Conservation (phyloP, 2,113 vertebrate species). For the Pseudonaja textilis region DNA sequence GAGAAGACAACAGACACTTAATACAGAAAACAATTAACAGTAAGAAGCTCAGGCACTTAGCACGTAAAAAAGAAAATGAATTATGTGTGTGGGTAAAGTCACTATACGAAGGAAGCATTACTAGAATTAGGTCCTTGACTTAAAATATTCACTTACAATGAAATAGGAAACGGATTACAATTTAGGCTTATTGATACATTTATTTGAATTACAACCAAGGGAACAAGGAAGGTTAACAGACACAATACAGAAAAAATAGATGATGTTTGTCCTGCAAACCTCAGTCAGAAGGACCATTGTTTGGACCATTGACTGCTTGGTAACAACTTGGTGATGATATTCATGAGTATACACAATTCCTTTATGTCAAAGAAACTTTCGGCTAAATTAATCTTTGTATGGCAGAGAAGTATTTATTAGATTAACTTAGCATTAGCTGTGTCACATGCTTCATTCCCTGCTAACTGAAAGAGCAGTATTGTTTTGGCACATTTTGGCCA, state of each 20-base stretch:
- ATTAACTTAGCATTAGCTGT: neutral
- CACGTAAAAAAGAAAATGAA: neutral
- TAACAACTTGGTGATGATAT: neutral
- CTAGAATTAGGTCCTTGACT: neutral
- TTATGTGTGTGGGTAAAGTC: neutral
- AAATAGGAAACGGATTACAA: neutral
- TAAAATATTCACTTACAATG: neutral
- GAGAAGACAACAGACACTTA: neutral
- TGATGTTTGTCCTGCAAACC: neutral
- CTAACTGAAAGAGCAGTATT: neutral
- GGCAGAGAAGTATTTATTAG: neutral
- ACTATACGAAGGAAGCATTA: neutral
- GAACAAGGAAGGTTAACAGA: neutral
- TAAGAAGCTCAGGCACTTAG: neutral
- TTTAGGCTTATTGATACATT: neutral
- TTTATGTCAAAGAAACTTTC: neutral
- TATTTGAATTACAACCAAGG: neutral
- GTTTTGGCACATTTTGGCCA: neutral
- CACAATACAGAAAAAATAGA: neutral
- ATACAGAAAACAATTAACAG: neutral
- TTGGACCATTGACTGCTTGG: neutral
- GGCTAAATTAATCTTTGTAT: neutral
- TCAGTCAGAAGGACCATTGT: neutral
- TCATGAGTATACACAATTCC: neutral
- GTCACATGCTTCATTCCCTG: neutral